Percentiles rank a stretch among this genome's conserved stretches.
Evolutionary conservation across 37 sponge, comb jelly and placozoan genomes (phyloP).

Genomic region (Geodia barretti): DNA sequence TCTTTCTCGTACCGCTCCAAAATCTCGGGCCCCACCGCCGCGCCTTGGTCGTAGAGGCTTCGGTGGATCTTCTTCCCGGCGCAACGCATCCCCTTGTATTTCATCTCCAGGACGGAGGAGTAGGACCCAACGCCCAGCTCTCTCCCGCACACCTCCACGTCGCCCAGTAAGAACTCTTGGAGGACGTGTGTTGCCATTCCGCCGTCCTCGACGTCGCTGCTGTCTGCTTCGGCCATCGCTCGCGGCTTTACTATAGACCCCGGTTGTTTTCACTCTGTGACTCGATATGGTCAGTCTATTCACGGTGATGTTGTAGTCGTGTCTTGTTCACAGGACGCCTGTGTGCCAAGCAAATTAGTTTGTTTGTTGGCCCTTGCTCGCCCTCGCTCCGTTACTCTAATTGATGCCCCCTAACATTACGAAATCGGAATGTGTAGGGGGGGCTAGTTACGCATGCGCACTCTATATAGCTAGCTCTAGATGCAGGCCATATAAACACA

Average conservation of each 20-base stretch:
- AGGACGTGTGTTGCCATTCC: constrained; percentile 18
- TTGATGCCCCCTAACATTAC: too few relatives aligned
- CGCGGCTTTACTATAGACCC: not conserved
- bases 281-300: not conserved
- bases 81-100: constrained; percentile 44
- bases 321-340: too few relatives aligned
- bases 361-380: too few relatives aligned
- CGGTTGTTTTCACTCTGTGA: not conserved
- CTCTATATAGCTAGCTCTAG: too few relatives aligned
- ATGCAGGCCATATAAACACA: too few relatives aligned
- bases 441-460: too few relatives aligned
- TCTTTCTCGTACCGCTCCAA: constrained; percentile 47
- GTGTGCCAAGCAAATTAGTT: too few relatives aligned
- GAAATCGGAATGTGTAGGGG: too few relatives aligned
- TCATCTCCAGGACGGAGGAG: constrained; percentile 44
- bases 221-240: not conserved
- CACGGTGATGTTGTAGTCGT: not conserved
- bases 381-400: too few relatives aligned
- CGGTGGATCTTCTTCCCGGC: constrained; percentile 62
- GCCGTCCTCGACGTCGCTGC: not conserved
- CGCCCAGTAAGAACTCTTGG: constrained; percentile 31
- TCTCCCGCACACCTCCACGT: constrained; percentile 32
- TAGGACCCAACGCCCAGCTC: constrained; percentile 54
- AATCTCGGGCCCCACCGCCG: constrained; percentile 43
- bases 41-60: constrained; percentile 35